These are phyloP conservation scores for Turritopsis rubra DNA, from an alignment of 30 jellyfish, hydroid and myxozoan genomes.

Conservation along the genomic window DNA sequence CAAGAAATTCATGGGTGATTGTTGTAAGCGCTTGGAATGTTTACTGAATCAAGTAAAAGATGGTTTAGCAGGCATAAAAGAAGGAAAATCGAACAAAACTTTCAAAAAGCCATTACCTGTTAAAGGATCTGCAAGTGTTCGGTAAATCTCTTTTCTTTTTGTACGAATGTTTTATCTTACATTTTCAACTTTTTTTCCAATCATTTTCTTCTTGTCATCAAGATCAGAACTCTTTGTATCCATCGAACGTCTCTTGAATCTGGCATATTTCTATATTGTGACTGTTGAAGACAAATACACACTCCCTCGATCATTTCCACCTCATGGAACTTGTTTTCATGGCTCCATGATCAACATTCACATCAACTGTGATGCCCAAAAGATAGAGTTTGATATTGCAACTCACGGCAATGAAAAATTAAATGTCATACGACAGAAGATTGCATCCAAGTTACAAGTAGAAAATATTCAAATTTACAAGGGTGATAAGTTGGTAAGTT, in stretches of 20 bases:
- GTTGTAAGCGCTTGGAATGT: conserved; percentile 53
- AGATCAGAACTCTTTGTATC: conserved; percentile 49
- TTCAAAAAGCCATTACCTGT: conserved; percentile 24
- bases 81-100: not conserved
- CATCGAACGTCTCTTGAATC: conserved; percentile 44
- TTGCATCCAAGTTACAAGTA: conserved; percentile 48
- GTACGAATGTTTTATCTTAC: not conserved
- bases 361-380: conserved; percentile 46
- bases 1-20: conserved; percentile 60
- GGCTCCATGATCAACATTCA: conserved; percentile 55
- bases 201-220: not conserved
- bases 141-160: not conserved
- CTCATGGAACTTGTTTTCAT: conserved; percentile 79
- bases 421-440: conserved; percentile 45
- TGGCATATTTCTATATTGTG: conserved; percentile 49
- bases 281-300: conserved; percentile 63
- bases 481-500: conserved; percentile 62
- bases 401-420: conserved; percentile 56
- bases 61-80: not conserved
- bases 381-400: conserved; percentile 37
- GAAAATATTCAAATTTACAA: conserved; percentile 29
- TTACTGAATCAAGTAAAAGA: conserved; percentile 17
- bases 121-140: not conserved
- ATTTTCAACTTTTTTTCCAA: not conserved
- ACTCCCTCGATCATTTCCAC: conserved; percentile 65